phyloP scores from a whole-genome alignment of 1,140 invertebrate species.

The Tetramorium parvispinum region DNA sequence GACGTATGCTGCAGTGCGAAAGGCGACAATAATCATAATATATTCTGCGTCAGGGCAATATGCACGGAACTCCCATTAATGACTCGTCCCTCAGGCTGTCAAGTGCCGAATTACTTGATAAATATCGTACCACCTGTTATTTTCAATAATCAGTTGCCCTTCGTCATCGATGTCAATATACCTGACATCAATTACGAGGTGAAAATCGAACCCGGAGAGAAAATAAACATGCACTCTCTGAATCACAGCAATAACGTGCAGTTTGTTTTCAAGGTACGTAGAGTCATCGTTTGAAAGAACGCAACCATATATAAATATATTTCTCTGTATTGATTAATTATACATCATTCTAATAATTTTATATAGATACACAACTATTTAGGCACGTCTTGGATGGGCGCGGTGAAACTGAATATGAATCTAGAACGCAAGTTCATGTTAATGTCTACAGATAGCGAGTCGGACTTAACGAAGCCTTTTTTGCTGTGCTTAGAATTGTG shows the following conservation, averaged over 20 bases:
- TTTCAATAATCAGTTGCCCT: conserved; percentile 92
- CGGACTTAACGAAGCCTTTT: conserved; percentile 89
- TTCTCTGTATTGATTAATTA: not conserved
- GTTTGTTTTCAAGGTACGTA: conserved; percentile 87
- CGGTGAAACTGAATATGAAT: conserved; percentile 89
- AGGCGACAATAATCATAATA: conserved; percentile 85
- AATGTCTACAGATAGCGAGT: conserved; percentile 89
- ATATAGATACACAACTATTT: conserved; percentile 88
- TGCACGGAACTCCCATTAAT: conserved; percentile 84
- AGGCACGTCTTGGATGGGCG: conserved; percentile 90
- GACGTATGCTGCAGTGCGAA: conserved; percentile 89
- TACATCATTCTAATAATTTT: not conserved
- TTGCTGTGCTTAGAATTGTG: conserved; percentile 89
- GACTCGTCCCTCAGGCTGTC: conserved; percentile 74
- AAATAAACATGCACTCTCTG: conserved; percentile 89
- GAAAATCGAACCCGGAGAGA: conserved; percentile 90
- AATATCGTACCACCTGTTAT: conserved; percentile 90
- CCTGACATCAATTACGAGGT: conserved; percentile 85
- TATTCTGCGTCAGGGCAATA: conserved; percentile 88
- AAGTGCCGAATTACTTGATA: conserved; percentile 91
- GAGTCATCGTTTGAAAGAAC: not conserved
- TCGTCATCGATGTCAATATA: conserved; percentile 88
- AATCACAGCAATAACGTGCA: conserved; percentile 87
- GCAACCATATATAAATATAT: not conserved
- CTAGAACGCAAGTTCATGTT: conserved; percentile 89